Percentiles rank a stretch among this genome's conserved stretches.
These are phyloP conservation scores for Saccostrea cuccullata DNA, from an alignment of 1,140 invertebrate genomes.

Conservation along the genomic window DNA sequence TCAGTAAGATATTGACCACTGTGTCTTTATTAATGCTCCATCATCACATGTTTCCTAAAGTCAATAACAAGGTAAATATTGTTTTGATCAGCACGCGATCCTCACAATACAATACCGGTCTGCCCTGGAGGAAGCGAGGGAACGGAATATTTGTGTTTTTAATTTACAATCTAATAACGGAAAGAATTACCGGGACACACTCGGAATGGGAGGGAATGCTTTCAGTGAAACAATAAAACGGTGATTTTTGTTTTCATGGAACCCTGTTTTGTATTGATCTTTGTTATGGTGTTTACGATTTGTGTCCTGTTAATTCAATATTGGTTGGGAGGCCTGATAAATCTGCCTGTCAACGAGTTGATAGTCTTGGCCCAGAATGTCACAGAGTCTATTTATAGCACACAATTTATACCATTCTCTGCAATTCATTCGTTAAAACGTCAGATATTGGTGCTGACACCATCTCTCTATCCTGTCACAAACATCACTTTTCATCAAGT, in stretches of 20 bases:
- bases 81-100: neutral
- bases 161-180: constrained; percentile 1
- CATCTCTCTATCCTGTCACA: too few relatives aligned
- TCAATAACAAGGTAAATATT: neutral
- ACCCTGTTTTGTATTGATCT: constrained; percentile 7
- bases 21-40: too few relatives aligned
- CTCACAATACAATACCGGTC: neutral
- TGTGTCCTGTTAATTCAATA: constrained; percentile 33
- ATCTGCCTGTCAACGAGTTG: neutral
- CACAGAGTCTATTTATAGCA: neutral
- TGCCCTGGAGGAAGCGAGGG: neutral
- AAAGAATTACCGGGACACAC: too few relatives aligned
- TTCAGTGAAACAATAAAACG: neutral
- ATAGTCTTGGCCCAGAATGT: neutral
- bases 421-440: neutral
- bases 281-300: neutral
- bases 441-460: too few relatives aligned
- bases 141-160: neutral
- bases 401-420: neutral
- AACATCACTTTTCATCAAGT: too few relatives aligned
- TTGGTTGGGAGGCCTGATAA: neutral
- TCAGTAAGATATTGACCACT: too few relatives aligned
- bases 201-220: neutral
- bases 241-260: neutral
- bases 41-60: neutral